Evolutionary conservation across 2,113 vertebrate species (phyloP).

Genomic region (Grammomys dolichurus): DNA sequence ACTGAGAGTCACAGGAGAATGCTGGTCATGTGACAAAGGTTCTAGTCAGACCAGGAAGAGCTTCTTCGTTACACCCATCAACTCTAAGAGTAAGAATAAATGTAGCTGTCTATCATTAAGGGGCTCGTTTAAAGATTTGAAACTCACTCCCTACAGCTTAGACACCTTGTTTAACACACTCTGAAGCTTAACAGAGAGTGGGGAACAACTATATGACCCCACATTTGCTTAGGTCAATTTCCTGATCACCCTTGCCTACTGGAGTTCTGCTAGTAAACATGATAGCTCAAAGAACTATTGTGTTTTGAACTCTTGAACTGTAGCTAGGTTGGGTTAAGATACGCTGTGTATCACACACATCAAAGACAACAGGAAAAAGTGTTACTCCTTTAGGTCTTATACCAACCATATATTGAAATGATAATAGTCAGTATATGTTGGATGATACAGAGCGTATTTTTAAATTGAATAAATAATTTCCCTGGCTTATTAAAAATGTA

Average conservation of each 20-base stretch:
- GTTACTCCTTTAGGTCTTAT: not conserved
- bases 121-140: slow-evolving; percentile 15
- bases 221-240: not conserved
- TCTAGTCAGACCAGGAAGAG: not conserved
- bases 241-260: not conserved
- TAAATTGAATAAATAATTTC: not conserved
- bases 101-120: not conserved
- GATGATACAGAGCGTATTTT: not conserved
- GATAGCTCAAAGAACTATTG: not conserved
- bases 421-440: not conserved
- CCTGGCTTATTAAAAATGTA: not conserved
- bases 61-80: not conserved
- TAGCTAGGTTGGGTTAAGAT: not conserved
- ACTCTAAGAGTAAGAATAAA: not conserved
- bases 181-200: not conserved
- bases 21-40: not conserved
- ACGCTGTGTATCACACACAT: not conserved
- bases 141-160: slow-evolving; percentile 76
- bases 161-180: not conserved
- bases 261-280: not conserved
- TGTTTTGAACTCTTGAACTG: not conserved
- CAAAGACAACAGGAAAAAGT: not conserved
- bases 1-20: not conserved
- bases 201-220: not conserved
- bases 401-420: not conserved